Percentiles rank a stretch among this genome's conserved stretches.
Evolutionary conservation across 2,797 vertebrate genomes (phyloP).

Genomic region (Poeciliopsis paucimaculata): DNA sequence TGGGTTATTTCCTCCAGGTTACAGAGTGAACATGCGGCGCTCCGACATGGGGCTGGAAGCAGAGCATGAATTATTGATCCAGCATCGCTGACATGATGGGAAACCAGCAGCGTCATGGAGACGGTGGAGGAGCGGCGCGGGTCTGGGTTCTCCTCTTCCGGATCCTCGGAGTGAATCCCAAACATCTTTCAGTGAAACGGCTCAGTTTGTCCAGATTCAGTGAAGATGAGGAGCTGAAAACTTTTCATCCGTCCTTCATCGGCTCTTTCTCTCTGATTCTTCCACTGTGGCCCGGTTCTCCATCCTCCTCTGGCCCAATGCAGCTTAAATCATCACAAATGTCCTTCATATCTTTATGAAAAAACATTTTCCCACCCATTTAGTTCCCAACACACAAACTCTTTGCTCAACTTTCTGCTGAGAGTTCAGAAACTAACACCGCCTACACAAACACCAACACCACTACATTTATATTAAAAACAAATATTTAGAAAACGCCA

Average conservation of each 20-base stretch:
- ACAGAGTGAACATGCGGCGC: neutral
- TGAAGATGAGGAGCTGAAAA: neutral
- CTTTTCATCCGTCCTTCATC: neutral
- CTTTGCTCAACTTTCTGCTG: neutral
- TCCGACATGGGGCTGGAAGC: neutral
- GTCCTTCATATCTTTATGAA: neutral
- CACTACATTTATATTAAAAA: too few species aligned
- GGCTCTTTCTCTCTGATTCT: neutral
- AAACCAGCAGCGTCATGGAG: neutral
- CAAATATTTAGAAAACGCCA: too few species aligned
- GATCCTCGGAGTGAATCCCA: neutral
- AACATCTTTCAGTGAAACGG: neutral
- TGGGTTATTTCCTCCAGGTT: neutral
- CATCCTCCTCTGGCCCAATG: too few species aligned
- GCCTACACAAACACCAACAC: too few species aligned
- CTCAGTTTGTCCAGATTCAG: neutral
- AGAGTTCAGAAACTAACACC: too few species aligned
- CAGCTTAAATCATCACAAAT: neutral
- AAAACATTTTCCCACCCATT: neutral
- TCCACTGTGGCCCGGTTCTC: neutral
- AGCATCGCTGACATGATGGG: neutral
- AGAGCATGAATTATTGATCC: constrained; percentile 6
- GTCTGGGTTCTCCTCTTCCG: neutral
- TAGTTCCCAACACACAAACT: neutral
- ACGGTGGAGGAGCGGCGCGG: neutral